Evolutionary conservation across 2,888 invertebrate species (phyloP).

Genomic region (Chrysolina americana): DNA sequence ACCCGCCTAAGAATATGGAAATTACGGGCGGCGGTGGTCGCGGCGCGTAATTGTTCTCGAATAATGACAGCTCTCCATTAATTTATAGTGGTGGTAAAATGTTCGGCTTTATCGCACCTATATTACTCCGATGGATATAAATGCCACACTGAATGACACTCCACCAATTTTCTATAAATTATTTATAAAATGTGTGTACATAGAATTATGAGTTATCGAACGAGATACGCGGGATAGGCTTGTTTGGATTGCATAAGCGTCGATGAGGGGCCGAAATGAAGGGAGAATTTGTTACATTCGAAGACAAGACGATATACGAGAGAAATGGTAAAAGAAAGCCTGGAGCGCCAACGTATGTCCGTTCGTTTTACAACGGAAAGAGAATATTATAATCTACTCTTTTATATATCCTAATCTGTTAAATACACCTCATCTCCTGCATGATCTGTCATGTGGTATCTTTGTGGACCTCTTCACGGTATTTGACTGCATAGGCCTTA

Average conservation of each 20-base stretch:
- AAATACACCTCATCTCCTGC: too few species aligned
- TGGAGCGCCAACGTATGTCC: too few species aligned
- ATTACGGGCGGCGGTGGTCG: conserved; percentile 51
- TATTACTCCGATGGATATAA: conserved; percentile 45
- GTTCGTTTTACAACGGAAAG: too few species aligned
- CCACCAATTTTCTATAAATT: conserved; percentile 45
- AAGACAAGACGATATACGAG: too few species aligned
- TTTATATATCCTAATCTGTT: too few species aligned
- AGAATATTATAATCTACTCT: too few species aligned
- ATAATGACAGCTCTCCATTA: conserved; percentile 54
- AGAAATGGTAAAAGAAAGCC: too few species aligned
- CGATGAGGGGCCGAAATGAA: neutral
- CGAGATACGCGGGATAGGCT: neutral
- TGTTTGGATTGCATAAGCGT: neutral
- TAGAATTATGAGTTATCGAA: conserved; percentile 26
- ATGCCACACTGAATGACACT: conserved; percentile 48
- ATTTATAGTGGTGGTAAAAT: conserved; percentile 58
- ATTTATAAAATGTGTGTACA: conserved; percentile 46
- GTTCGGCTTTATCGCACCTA: conserved; percentile 52
- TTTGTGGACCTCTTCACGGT: too few species aligned
- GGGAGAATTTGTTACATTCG: too few species aligned
- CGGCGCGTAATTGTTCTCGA: conserved; percentile 54
- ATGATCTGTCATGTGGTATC: too few species aligned
- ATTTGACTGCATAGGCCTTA: too few species aligned
- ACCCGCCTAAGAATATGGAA: conserved; percentile 57